A percentile compares a stretch with the other conserved stretches of the same genome.
phyloP scores from a whole-genome alignment of 2,888 invertebrate species.

The Aromia moschata region DNA sequence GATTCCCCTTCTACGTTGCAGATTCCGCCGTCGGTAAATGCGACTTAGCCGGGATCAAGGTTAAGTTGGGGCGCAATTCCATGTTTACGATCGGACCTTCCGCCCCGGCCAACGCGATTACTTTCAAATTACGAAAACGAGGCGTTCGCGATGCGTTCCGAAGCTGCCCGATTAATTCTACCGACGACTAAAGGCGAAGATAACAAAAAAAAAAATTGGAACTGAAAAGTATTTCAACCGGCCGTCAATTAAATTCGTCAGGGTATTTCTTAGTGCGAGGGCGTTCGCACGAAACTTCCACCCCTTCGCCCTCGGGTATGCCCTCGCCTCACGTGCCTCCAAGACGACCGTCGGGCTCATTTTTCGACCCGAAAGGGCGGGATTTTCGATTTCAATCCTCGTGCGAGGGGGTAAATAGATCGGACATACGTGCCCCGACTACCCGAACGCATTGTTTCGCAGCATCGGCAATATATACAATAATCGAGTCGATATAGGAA shows the following conservation, averaged over 20 bases:
- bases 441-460: constrained; percentile 24
- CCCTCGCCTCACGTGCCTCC: constrained; percentile 14
- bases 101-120: constrained; percentile 9
- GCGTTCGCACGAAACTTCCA: constrained; percentile 46
- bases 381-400: constrained; percentile 58
- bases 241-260: no score
- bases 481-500: constrained; percentile 13
- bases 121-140: constrained; percentile 4
- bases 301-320: constrained; percentile 48
- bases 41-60: constrained; percentile 35
- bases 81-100: constrained; percentile 33
- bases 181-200: no score
- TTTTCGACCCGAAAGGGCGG: constrained; percentile 36
- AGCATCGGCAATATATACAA: constrained; percentile 11
- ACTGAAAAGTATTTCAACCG: no score
- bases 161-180: no score
- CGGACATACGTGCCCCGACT: constrained; percentile 53
- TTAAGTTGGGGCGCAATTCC: constrained; percentile 35
- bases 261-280: constrained; percentile 29
- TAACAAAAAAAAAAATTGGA: no score
- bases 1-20: constrained; percentile 27
- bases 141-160: background rate
- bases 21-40: constrained; percentile 33
- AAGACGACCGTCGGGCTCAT: constrained; percentile 28
- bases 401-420: constrained; percentile 56